Evolutionary conservation across 2,797 vertebrate species (phyloP), one percentile per base, ranked within the genome.

Genomic region (Eulemur albifrons): DNA sequence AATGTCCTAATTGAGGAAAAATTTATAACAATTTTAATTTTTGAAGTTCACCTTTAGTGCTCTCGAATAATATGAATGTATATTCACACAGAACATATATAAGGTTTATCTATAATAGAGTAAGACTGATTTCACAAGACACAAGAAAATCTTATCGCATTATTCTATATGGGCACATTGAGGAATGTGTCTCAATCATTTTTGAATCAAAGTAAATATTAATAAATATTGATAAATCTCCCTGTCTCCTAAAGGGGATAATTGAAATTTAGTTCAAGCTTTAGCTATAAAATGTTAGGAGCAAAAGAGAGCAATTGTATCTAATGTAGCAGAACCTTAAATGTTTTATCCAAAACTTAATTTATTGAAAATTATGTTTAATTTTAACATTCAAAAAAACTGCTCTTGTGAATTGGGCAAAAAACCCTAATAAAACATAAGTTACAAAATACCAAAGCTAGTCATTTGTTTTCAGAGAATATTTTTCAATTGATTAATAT

Each of bases 191-290:
- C 90, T 85, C 57, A 75, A 15, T 75, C 57, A 54, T 27, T 92
- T 59, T 9, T 35, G 43, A 90, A 93, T 83, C 70, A 25, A 82
- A 92, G 35, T 54, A 76, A 88, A 86, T 61, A 83, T 61, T 88
- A 89, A 86, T n/a, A 75, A 79, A 92, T 77, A 87, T 57, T 83
- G 86, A 79, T n/a, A 70, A 85, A 93, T 73, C 15, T 32, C 59
- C 38, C 80, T 63, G 21, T 57, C 73, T 80, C 72, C 80, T 84
- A 63, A 63, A 59, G 2, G n/a, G 18, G n/a, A 17, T 63, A 21
- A 45, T 10, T 59, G 86, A 96, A 95, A 93, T 84, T 50, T 69
- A 52, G n/a, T 54, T 94, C 70, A 35, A 77, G 50, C 9, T 90
- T 92, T 83, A 59, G 50, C 80, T 48, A 25, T 87, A n/a, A 89